Conservation (phyloP, 1,140 invertebrate species). For the Aplysia californica region DNA sequence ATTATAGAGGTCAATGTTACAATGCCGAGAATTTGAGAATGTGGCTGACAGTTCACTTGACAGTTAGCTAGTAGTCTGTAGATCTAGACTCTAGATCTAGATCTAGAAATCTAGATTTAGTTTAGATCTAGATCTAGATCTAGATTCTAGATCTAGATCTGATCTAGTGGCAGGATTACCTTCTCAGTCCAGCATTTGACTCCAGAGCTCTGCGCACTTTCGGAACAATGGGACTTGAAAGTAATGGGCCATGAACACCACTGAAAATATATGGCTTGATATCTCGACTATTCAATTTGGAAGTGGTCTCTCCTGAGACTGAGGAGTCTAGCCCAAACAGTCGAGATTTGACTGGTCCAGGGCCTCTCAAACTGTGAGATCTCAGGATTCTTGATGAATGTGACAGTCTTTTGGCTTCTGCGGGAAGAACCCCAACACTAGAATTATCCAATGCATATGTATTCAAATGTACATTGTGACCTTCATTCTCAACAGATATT, state of each 20-base stretch:
- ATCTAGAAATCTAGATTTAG: neutral
- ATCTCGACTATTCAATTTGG: neutral
- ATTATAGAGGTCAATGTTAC: neutral
- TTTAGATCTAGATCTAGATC: neutral
- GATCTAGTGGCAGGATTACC: neutral
- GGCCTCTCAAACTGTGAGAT: neutral
- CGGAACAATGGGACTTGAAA: constrained; percentile 11
- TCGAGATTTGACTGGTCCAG: neutral
- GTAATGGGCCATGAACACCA: constrained; percentile 12
- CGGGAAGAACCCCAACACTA: neutral
- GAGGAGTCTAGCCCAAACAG: neutral
- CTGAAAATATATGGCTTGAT: constrained; percentile 7
- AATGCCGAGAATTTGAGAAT: neutral
- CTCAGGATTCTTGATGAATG: neutral
- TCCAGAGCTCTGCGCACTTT: constrained; percentile 12
- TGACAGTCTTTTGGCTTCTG: neutral
- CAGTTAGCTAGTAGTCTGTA: neutral
- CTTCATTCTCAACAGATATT: neutral
- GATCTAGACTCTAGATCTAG: neutral
- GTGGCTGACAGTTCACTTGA: neutral
- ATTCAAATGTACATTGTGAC: neutral
- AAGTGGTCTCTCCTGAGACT: neutral
- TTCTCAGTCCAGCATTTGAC: constrained; percentile 3
- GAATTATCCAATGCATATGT: constrained; percentile 4
- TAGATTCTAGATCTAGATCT: neutral